These are phyloP conservation scores for Drosophila guanche DNA, from an alignment of 1,140 invertebrate species.

Conservation along the genomic window DNA sequence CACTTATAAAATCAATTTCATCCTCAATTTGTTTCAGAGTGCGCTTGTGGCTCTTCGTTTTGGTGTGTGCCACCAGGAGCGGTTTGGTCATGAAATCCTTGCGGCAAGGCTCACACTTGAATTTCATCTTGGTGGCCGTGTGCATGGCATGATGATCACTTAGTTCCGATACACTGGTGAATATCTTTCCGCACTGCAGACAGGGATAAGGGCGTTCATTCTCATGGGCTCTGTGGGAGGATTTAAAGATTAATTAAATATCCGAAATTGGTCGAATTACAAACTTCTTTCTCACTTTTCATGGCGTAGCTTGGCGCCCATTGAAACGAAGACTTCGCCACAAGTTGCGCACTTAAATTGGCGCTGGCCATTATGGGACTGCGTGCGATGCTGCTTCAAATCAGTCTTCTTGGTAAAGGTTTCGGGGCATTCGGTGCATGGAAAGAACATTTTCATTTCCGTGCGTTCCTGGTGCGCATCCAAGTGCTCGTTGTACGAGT, in stretches of 20 bases:
- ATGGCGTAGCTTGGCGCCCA: slow-evolving; percentile 46
- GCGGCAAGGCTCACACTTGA: slow-evolving; percentile 54
- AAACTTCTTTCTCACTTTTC: slow-evolving; percentile 43
- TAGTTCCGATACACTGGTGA: slow-evolving; percentile 32
- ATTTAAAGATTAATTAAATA: not conserved
- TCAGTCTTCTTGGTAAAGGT: slow-evolving; percentile 21
- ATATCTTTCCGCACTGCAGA: slow-evolving; percentile 50
- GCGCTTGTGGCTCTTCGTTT: slow-evolving; percentile 33
- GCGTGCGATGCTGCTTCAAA: slow-evolving; percentile 27
- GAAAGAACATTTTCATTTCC: slow-evolving; percentile 43
- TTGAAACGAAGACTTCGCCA: slow-evolving; percentile 33
- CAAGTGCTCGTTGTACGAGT: slow-evolving; percentile 40
- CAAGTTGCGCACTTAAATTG: slow-evolving; percentile 50
- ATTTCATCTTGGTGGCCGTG: not conserved
- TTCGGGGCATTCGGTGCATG: slow-evolving; percentile 39
- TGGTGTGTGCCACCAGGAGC: slow-evolving; percentile 30
- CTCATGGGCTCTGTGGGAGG: slow-evolving; percentile 43
- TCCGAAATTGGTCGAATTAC: not conserved
- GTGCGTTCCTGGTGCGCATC: slow-evolving; percentile 21
- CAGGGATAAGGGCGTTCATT: slow-evolving; percentile 72
- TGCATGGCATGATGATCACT: slow-evolving; percentile 33
- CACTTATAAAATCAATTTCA: slow-evolving; percentile 26
- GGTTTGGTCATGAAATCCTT: slow-evolving; percentile 29
- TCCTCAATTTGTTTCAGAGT: slow-evolving; percentile 32
- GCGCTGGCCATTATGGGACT: slow-evolving; percentile 20